Base-by-base conservation (phyloP, 1,140 invertebrate species). In the Leptinotarsa defecta region DNA sequence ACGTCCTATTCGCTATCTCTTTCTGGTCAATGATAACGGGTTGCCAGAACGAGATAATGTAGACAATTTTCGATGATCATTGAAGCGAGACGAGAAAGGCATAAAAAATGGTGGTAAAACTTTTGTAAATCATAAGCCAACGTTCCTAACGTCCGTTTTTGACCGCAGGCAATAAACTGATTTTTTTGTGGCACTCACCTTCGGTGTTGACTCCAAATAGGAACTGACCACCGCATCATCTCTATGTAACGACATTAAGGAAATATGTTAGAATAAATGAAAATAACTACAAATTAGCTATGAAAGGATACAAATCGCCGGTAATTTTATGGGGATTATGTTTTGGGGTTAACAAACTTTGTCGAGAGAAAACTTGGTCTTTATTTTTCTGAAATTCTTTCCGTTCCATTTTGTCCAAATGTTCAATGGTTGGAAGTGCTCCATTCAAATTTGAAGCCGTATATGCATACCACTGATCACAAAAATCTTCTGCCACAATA, bases 391-490 rank as follows among this genome's bases (percentile, higher is more conserved):
- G 87, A 81, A 91, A 87, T 85, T 91, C 89, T 86, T 89, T 91
- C 77, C 90, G 88, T 78, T 89, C 90, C 79, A 92, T 87, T 79
- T 88, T 84, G 71, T 87, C 85, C 48, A 92, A 85, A 79, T 87
- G 86, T 24, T 89, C 87, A 20, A 88, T 71, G 67, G 87, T 89
- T 20, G 90, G 90, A 34, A 88, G 84, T 0, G 87, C 88, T 19
- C 89, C 89, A 73, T 89, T 86, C 72, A 90, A 85, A 82, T 90
- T 82, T 15, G 90, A 91, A 73, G 91, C 84, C 78, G 89, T 90
- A 78, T 88, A 92, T 15, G 91, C 90, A 86, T 90, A 89, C 91
- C 91, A 92, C 86, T 89, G 87, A 81, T 91, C 90, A 72, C 89
- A 90, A 78, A 91, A 89, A 82, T 90, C 89, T 68, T 90, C 88